These are phyloP conservation scores for Spodoptera littoralis DNA, from an alignment of 2,888 invertebrate species.

Conservation along the genomic window DNA sequence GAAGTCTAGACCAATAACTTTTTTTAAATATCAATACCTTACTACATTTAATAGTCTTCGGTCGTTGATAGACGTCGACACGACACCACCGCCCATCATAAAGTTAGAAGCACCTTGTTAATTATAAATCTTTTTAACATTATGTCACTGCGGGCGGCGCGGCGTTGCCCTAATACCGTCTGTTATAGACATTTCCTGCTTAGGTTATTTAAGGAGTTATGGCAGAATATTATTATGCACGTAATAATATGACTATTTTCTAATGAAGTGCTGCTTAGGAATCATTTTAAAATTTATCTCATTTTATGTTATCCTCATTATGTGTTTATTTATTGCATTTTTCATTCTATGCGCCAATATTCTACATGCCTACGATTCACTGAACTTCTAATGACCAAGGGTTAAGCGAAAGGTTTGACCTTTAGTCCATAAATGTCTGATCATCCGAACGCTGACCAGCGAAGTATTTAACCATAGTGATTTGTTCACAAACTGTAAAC, in stretches of 20 bases:
- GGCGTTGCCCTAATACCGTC: constrained; percentile 32
- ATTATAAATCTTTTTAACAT: constrained; percentile 43
- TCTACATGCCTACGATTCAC: neutral
- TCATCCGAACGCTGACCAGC: constrained; percentile 27
- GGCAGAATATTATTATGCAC: constrained; percentile 44
- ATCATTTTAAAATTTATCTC: no score
- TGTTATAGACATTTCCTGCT: constrained; percentile 51
- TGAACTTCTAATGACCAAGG: constrained; percentile 20
- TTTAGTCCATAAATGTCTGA: constrained; percentile 24
- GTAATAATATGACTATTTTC: constrained; percentile 17
- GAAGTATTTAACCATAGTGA: constrained; percentile 32
- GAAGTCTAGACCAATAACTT: no score
- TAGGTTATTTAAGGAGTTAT: constrained; percentile 42
- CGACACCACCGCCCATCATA: constrained; percentile 14
- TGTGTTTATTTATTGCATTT: no score
- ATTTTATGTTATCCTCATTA: no score
- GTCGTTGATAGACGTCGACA: constrained; percentile 15
- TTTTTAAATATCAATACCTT: no score
- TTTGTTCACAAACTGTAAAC: constrained; percentile 33
- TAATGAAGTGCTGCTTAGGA: no score
- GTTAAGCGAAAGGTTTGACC: constrained; percentile 23
- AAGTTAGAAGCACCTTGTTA: constrained; percentile 34
- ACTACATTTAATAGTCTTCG: neutral
- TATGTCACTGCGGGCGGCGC: constrained; percentile 27
- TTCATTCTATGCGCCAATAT: no score